Evolutionary conservation across 2,888 invertebrate species (phyloP).

Genomic region (Volucella zonaria): DNA sequence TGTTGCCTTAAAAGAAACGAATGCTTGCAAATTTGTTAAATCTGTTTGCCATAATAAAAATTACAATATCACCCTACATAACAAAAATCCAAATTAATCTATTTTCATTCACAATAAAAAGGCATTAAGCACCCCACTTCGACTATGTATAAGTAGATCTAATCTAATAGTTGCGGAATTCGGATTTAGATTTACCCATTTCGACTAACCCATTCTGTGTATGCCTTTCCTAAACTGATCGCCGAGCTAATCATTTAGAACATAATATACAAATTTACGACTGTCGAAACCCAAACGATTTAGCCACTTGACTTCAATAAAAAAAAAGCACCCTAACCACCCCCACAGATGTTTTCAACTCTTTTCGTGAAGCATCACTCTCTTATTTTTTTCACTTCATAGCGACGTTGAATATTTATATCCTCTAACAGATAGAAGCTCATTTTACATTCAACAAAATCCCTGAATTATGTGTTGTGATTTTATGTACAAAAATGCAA

Average conservation of each 20-base stretch:
- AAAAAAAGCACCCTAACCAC: neutral
- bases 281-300: slow-evolving; percentile 41
- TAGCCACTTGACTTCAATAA: slow-evolving; percentile 32
- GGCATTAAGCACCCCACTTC: no score
- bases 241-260: slow-evolving; percentile 35
- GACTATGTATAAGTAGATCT: no score
- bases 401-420: neutral
- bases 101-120: no score
- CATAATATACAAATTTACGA: slow-evolving; percentile 57
- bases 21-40: no score
- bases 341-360: neutral
- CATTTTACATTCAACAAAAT: neutral
- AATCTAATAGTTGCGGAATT: no score
- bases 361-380: slow-evolving; percentile 12
- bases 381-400: no score
- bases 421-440: neutral
- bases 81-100: no score
- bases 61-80: no score
- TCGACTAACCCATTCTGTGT: no score
- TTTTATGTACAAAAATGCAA: slow-evolving; percentile 12
- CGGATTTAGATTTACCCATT: no score
- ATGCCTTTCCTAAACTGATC: neutral
- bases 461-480: slow-evolving; percentile 15
- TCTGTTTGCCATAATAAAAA: no score
- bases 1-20: no score